Base-by-base conservation (phyloP, 2,888 invertebrate species). In the Hirtodrosophila confusa region DNA sequence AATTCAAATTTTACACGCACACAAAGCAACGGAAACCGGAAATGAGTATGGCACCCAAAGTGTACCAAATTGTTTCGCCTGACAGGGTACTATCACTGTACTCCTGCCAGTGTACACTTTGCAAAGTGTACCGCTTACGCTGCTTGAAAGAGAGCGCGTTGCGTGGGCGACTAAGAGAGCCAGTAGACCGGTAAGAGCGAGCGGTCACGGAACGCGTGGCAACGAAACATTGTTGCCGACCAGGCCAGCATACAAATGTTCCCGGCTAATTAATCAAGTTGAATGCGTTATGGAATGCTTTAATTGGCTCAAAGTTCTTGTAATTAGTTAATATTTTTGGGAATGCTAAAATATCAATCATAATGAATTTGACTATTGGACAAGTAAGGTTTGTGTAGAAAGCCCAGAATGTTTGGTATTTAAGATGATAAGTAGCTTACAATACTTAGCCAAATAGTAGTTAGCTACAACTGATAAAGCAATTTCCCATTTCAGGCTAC, bases 11-110 rank as follows among this genome's bases (percentile, higher is more conserved):
- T 84, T 73, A 56, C 73, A 82, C 89, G 83, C 79, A 87, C 89
- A 78, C 88, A 86, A 82, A 87, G 86, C 69, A 82, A 73, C 89
- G 89, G 89, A 90, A 90, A 80, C 87, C 88, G 89, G 90, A 90
- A 88, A 89, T 90, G 89, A 80, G 87, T 79, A 88, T 88, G 83
- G 83, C 82, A 76, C 68, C 78, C 82, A 63, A 62, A 67, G 74
- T 72, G 73, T 56, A 64, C 71, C 44, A 37, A 60, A 72, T 55
- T 70, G 71, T 48, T 36, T 54, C 54, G 50, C 69, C 47, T 74
- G 45, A 29, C 57, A 51, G 65, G 47, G 12, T 43, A 43, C 55
- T 64, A 55, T 36, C 45, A 67, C 31, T 53, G 67, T 53, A 45
- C 24, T 33, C 10, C n/a, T n/a, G n/a, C n/a, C n/a, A n/a, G n/a